Evolutionary conservation across 2,888 invertebrate species (phyloP), one percentile per base, ranked within the genome.

Genomic region (Melinaea marsaeus): DNA sequence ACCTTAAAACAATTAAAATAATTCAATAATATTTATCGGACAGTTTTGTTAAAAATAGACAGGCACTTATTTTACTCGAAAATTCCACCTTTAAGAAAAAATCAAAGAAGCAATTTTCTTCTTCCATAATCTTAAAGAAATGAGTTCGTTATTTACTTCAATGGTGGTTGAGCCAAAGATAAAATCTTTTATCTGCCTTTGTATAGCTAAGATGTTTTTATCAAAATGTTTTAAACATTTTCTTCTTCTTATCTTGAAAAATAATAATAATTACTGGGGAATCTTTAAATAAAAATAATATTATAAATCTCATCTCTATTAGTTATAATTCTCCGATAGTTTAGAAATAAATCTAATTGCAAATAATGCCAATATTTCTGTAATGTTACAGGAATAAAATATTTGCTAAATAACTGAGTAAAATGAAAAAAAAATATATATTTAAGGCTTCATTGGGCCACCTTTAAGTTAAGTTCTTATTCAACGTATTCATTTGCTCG

Each of bases 121-220:
- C 73, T 75, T 73, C 79, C 77, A 82, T 77, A 73, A 68, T 65
- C 75, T 69, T 71, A 75, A 76, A 79, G 72, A 79, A 80, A 79
- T 77, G 78, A 78, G 77, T 82, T 79, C 74, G 75, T 84, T 86
- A 86, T 87, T 88, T 86, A 85, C 80, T 80, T 79, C 79, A 76
- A 81, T 81, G 81, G 83, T 84, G 79, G 79, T 76, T 74, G 72
- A 72, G 74, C 72, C 72, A 72, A 72, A 80, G 77, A 81, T 80
- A 83, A 83, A 79, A 82, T 85, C 81, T 85, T 86, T 86, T 84
- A 87, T 84, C 83, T 77, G 69, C 67, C 73, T 71, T 71, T 86
- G 77, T 88, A 87, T 82, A 74, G 80, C 6, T 3, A 48, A 42
- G 81, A 86, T 86, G 82, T 85, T 88, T 86, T 80, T 78, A 74